These are phyloP conservation scores for Sciurus carolinensis DNA, from an alignment of 2,797 vertebrate species.

Conservation along the genomic window DNA sequence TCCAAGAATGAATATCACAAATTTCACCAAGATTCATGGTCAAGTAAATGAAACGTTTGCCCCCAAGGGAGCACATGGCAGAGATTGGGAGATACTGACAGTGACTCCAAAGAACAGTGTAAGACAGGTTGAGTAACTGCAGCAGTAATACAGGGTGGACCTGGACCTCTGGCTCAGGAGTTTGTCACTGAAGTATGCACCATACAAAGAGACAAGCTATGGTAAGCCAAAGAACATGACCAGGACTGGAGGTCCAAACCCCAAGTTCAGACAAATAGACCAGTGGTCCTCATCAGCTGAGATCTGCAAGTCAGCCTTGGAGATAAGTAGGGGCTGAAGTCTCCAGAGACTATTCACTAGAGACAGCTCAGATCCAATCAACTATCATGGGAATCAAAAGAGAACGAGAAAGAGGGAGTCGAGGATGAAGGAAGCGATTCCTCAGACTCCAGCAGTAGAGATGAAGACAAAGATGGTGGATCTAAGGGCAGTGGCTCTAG, in stretches of 20 bases:
- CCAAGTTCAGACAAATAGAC: slow-evolving; percentile 89
- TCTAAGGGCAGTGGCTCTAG: slow-evolving; percentile 93
- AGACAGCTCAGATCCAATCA: accelerated
- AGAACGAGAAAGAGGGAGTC: slow-evolving; percentile 88
- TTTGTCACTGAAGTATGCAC: slow-evolving; percentile 92
- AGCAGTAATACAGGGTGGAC: slow-evolving; percentile 93
- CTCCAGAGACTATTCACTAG: no score
- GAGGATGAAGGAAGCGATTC: slow-evolving; percentile 83
- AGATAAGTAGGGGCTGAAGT: background rate
- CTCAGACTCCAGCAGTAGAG: slow-evolving; percentile 86
- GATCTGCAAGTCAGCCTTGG: background rate
- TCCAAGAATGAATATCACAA: slow-evolving; percentile 97
- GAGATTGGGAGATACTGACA: slow-evolving; percentile 96
- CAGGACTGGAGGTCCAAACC: slow-evolving; percentile 90
- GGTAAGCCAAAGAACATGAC: slow-evolving; percentile 92
- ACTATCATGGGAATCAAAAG: slow-evolving; percentile 77
- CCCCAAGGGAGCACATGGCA: slow-evolving; percentile 94
- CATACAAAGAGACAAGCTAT: slow-evolving; percentile 93
- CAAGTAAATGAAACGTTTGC: slow-evolving; percentile 93
- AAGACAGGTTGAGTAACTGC: slow-evolving; percentile 87
- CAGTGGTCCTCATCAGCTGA: slow-evolving; percentile 91
- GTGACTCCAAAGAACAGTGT: slow-evolving; percentile 93
- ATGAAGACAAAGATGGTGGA: slow-evolving; percentile 94
- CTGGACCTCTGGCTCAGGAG: slow-evolving; percentile 95
- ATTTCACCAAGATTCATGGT: slow-evolving; percentile 96